phyloP scores from a whole-genome alignment of 2,888 invertebrate species.

The Nomada goodeniana region DNA sequence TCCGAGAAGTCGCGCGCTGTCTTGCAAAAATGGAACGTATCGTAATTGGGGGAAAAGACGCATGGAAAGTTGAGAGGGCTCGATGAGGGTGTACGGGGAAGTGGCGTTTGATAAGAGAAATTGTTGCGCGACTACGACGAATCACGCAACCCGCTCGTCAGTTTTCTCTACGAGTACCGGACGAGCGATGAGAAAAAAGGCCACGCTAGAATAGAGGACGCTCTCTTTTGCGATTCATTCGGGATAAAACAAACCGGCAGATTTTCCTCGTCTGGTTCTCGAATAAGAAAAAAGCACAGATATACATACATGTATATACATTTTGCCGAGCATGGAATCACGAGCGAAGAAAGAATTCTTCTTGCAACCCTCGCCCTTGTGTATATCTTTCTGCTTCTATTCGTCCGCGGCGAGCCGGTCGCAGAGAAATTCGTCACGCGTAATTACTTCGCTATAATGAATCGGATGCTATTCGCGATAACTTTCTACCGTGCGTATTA shows the following conservation, averaged over 20 bases:
- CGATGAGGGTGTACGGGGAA: background rate
- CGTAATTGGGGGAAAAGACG: constrained; percentile 35
- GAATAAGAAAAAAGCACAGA: constrained; percentile 32
- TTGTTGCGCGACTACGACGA: constrained; percentile 15
- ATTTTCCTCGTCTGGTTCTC: constrained; percentile 16
- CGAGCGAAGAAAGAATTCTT: constrained; percentile 55
- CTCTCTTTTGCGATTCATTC: constrained; percentile 43
- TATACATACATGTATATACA: constrained; percentile 11
- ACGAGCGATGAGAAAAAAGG: constrained; percentile 9
- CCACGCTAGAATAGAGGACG: constrained; percentile 10
- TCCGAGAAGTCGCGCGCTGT: background rate
- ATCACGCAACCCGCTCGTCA: background rate
- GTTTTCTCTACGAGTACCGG: background rate
- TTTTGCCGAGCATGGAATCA: constrained; percentile 60
- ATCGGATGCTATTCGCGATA: constrained; percentile 60
- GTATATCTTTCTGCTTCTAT: constrained; percentile 16
- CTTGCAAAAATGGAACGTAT: background rate
- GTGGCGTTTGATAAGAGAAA: constrained; percentile 23
- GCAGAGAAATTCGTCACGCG: constrained; percentile 40
- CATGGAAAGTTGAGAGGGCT: constrained; percentile 38
- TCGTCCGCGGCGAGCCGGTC: constrained; percentile 16
- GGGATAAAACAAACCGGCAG: constrained; percentile 49
- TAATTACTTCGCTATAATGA: constrained; percentile 65
- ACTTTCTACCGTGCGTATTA: constrained; percentile 25
- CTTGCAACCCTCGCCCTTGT: constrained; percentile 30